Conservation (phyloP, 1,140 invertebrate species). For the Tetramorium simillimum region DNA sequence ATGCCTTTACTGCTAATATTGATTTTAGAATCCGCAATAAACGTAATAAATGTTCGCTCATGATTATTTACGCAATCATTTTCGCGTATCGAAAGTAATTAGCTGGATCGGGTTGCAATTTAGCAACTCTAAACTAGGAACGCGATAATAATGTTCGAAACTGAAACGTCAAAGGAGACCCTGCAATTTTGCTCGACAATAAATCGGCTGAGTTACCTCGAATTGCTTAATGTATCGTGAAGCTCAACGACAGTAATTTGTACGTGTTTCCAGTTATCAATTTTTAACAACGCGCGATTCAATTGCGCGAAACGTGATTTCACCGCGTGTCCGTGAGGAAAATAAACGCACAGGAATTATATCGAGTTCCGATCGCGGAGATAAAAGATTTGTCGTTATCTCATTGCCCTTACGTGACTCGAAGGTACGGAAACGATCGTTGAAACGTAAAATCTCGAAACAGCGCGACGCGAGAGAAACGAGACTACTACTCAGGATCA, state of each 20-base stretch:
- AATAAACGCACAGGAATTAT: conserved; percentile 43
- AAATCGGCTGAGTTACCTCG: conserved; percentile 14
- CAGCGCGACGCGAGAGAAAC: not conserved
- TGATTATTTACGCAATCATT: conserved; percentile 37
- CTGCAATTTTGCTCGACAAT: conserved; percentile 30
- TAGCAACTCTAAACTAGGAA: conserved; percentile 25
- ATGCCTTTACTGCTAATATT: conserved; percentile 23
- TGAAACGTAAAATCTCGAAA: conserved; percentile 32
- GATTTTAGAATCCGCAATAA: conserved; percentile 19
- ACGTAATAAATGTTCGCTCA: conserved; percentile 26
- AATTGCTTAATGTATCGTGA: conserved; percentile 51
- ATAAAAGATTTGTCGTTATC: conserved; percentile 57
- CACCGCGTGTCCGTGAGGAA: conserved; percentile 15
- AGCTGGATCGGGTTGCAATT: not conserved
- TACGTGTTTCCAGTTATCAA: conserved; percentile 40
- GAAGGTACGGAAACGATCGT: conserved; percentile 30
- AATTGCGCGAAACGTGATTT: conserved; percentile 24
- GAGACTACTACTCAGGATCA: conserved; percentile 24
- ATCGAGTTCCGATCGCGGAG: conserved; percentile 31
- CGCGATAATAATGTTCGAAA: conserved; percentile 5
- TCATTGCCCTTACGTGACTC: conserved; percentile 50
- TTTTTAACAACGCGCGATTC: conserved; percentile 51
- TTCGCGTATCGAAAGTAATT: conserved; percentile 43
- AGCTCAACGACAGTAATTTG: conserved; percentile 50
- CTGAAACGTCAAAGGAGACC: conserved; percentile 45